phyloP scores from a whole-genome alignment of 2,113 vertebrate species.

The Echinops telfairi region DNA sequence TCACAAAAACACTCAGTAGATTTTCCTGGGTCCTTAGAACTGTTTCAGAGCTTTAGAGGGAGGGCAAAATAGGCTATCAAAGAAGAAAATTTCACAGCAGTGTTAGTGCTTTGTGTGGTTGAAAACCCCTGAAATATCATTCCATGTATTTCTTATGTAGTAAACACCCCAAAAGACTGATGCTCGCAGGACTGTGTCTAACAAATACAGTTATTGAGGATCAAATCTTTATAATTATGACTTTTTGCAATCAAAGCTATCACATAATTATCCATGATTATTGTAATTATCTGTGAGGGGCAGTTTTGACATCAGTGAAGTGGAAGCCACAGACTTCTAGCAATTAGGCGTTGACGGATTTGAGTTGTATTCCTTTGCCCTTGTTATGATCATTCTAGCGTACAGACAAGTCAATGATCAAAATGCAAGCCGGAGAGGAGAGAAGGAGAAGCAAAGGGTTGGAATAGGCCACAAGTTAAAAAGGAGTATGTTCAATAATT shows the following conservation, averaged over 20 bases:
- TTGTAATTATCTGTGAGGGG: not conserved
- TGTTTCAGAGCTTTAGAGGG: not conserved
- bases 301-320: not conserved
- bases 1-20: not conserved
- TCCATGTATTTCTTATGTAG: rapidly evolving
- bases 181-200: rapidly evolving
- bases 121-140: rapidly evolving
- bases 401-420: not conserved
- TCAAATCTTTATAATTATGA: not conserved
- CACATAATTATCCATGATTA: not conserved
- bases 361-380: too few relatives aligned
- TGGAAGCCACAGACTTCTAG: not conserved
- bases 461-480: rapidly evolving
- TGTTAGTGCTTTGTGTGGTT: rapidly evolving
- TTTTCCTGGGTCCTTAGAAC: not conserved
- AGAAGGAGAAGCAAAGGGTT: too few relatives aligned
- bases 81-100: not conserved
- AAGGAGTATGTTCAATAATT: rapidly evolving
- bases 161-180: rapidly evolving
- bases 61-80: not conserved
- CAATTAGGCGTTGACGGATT: not conserved
- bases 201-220: not conserved
- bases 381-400: too few relatives aligned
- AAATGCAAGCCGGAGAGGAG: not conserved
- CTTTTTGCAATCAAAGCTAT: not conserved